Evolutionary conservation across 2,888 invertebrate genomes (phyloP).

Genomic region (Trimorus sp.): DNA sequence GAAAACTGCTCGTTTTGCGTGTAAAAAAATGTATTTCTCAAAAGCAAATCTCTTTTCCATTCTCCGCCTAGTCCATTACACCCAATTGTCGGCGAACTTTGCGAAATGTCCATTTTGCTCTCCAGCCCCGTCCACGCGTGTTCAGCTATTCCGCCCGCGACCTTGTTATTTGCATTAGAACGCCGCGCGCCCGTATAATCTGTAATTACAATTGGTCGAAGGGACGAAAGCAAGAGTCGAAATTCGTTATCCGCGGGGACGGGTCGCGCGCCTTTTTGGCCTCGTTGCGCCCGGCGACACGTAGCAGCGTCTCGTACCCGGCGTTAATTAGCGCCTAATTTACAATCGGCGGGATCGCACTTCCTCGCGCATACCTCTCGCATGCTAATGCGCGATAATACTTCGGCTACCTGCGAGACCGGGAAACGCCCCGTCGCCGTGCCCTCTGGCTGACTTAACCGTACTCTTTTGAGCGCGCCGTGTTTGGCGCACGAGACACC

Average conservation of each 20-base stretch:
- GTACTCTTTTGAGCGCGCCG: conserved; percentile 47
- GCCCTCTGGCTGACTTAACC: conserved; percentile 43
- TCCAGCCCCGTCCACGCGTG: no score
- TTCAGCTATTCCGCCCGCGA: no score
- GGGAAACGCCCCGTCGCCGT: conserved; percentile 33
- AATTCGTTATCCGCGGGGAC: conserved; percentile 28
- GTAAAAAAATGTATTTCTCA: no score
- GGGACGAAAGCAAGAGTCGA: conserved; percentile 11
- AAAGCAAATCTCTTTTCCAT: no score
- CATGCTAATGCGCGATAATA: conserved; percentile 62
- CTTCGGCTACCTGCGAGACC: conserved; percentile 49
- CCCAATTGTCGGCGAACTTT: no score
- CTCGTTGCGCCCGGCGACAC: conserved; percentile 26
- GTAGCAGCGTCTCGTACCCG: conserved; percentile 36
- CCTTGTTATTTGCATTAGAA: no score
- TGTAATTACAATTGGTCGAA: no score
- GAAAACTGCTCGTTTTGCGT: no score
- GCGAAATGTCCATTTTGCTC: no score
- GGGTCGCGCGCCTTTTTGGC: conserved; percentile 17
- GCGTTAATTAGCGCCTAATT: conserved; percentile 61
- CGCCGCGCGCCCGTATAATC: no score
- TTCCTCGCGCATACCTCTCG: conserved; percentile 35
- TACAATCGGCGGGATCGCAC: conserved; percentile 56
- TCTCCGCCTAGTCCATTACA: no score
- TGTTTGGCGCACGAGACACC: conserved; percentile 31